phyloP scores from a whole-genome alignment of 2,113 vertebrate genomes.

The Psittacula cyanocephala region DNA sequence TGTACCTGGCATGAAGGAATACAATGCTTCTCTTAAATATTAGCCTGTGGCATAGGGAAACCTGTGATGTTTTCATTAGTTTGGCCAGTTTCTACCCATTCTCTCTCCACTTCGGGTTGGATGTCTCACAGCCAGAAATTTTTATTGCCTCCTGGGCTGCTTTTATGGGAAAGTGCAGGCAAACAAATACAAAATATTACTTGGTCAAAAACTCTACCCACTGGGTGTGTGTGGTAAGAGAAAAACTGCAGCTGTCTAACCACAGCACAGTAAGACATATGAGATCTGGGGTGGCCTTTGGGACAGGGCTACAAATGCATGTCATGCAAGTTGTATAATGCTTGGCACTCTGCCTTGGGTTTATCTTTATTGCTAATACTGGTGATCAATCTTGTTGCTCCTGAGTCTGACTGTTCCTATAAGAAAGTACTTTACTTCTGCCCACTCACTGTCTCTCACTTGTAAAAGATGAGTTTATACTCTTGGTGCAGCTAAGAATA shows the following conservation, averaged over 20 bases:
- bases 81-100: not conserved
- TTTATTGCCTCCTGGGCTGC: not conserved
- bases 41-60: not conserved
- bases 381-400: not conserved
- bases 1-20: not conserved
- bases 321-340: not conserved
- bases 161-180: not conserved
- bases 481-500: not conserved
- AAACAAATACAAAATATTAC: not conserved
- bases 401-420: not conserved
- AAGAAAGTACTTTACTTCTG: not conserved
- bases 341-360: not conserved
- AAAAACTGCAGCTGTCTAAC: not conserved
- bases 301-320: not conserved
- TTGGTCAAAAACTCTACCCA: not conserved
- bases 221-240: not conserved
- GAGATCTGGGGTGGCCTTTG: not conserved
- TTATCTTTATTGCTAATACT: not conserved
- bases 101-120: not conserved
- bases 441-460: not conserved
- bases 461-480: not conserved
- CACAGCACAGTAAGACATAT: not conserved
- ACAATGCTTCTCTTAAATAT: not conserved
- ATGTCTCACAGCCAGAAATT: not conserved
- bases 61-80: not conserved